Conservation (phyloP, 2,888 invertebrate genomes). For the Drosophila vallismaia region DNA sequence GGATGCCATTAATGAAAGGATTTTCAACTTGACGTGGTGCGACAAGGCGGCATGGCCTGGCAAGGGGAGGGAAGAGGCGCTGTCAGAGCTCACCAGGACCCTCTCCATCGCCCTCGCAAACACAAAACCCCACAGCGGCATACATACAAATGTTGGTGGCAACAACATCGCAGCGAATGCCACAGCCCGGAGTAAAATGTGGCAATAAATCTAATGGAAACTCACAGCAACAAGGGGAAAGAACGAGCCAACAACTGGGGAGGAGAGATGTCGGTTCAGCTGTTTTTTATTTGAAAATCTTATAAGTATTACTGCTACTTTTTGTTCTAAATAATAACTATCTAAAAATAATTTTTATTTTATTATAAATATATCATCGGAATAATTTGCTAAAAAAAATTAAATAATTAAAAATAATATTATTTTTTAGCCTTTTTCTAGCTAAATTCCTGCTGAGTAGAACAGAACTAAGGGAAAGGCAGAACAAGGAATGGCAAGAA, state of each 20-base stretch:
- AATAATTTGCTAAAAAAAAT: no score
- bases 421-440: constrained; percentile 1
- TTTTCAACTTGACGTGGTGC: constrained; percentile 70
- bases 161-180: constrained; percentile 45
- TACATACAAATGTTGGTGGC: constrained; percentile 53
- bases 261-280: constrained; percentile 14
- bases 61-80: constrained; percentile 48
- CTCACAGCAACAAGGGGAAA: constrained; percentile 52
- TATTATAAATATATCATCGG: no score
- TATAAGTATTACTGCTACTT: background rate
- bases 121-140: constrained; percentile 36
- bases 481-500: constrained; percentile 40
- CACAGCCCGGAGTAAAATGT: constrained; percentile 71
- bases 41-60: constrained; percentile 46
- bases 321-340: background rate
- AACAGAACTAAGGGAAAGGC: constrained; percentile 3
- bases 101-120: constrained; percentile 35
- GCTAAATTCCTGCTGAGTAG: constrained; percentile 7
- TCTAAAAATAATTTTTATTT: no score
- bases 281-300: constrained; percentile 1
- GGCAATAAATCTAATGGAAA: constrained; percentile 81
- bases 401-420: no score
- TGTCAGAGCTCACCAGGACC: constrained; percentile 19
- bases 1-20: constrained; percentile 80
- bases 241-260: constrained; percentile 19